These are phyloP conservation scores for Centrocercus urophasianus DNA, from an alignment of 2,113 vertebrate genomes.

Conservation along the genomic window DNA sequence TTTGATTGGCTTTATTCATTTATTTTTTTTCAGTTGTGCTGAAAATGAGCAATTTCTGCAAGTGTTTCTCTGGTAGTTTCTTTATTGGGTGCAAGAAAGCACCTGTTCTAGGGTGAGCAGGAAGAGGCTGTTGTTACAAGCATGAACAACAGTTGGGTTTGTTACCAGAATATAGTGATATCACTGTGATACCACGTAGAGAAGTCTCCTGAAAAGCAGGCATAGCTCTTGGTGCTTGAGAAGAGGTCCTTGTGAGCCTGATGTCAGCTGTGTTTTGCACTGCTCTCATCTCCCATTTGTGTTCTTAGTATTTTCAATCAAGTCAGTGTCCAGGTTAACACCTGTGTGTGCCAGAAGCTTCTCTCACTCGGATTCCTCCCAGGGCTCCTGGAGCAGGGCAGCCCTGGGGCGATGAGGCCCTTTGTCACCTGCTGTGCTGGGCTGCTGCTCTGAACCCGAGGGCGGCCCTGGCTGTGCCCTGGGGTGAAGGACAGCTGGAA, in stretches of 20 bases:
- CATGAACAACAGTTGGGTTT: background rate
- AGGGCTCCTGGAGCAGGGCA: accelerated
- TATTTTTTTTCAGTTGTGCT: background rate
- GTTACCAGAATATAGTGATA: background rate
- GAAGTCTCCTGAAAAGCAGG: background rate
- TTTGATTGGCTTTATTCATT: background rate
- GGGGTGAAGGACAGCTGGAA: background rate
- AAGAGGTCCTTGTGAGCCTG: background rate
- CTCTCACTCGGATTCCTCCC: accelerated
- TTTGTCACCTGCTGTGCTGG: background rate
- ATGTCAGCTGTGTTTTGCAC: accelerated
- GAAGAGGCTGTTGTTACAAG: background rate
- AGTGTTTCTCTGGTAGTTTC: background rate
- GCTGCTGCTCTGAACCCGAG: background rate
- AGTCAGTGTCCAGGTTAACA: accelerated
- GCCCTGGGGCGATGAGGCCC: background rate
- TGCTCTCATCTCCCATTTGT: background rate
- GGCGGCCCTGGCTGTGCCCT: background rate
- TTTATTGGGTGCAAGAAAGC: background rate
- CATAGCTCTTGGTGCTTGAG: accelerated
- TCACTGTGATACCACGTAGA: background rate
- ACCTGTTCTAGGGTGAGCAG: background rate
- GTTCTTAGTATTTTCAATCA: background rate
- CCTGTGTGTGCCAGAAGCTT: background rate
- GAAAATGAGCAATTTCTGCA: background rate